Base-by-base conservation (phyloP, 1,140 invertebrate genomes). In the Arion vulgaris region DNA sequence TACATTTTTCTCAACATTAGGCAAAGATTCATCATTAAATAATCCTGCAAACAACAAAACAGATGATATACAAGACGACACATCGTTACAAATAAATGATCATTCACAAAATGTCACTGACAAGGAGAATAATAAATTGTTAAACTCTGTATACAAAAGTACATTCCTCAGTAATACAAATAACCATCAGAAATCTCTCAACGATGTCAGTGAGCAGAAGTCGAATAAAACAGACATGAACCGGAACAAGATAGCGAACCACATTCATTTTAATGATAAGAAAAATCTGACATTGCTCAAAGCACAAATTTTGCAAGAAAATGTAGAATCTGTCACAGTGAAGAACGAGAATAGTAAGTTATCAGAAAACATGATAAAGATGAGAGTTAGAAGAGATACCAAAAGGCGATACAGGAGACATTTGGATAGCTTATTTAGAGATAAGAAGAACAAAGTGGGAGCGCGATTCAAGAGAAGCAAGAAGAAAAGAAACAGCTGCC, bases 401-500 rank as follows among this genome's bases (percentile, higher is more conserved):
- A 75, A 82, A 36, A 34, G 28, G 51, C 23, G 72, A 80, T 62
- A 39, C 73, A 49, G 53, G 36, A 53, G 83, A 78, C 74, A 83
- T 80, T 62, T 73, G 51, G 57, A 71, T 39, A 11, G 32, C 75
- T 77, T 77, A 68, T 68, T 84, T 17, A 34, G 80, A 76, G 49
- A n/a, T 34, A 23, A 69, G 68, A 36, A n/a, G 2, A 38, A 57
- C 72, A 53, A 34, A 68, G 74, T 17, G 19, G 26, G 26, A 36
- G 79, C n/a, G 71, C 83, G 83, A 38, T 75, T 51, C 49, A 81
- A 39, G 39, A 81, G 81, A 74, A 84, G 79, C 57, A 88, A 84
- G 34, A 73, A 78, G 86, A 94, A 94, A 45, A 94, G 94, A 41
- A 95, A 95, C 85, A 95, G 95, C 74, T 99, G 98, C 92, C 94